Conservation (phyloP, 2,888 invertebrate genomes). For the Pocota personata region DNA sequence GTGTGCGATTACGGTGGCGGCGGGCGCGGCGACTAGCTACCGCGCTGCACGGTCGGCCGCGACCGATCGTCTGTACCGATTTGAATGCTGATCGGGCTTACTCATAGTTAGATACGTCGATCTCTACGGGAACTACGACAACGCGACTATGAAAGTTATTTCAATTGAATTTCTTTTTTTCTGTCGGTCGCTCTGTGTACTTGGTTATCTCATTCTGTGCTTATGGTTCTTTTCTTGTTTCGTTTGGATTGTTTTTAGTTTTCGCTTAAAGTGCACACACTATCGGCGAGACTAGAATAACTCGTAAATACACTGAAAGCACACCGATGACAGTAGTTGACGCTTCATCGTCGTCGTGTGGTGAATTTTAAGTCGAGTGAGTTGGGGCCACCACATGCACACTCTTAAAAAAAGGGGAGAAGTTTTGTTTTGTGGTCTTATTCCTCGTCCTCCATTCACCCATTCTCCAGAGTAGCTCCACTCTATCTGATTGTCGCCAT, state of each 20-base stretch:
- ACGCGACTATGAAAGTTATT: slow-evolving; percentile 56
- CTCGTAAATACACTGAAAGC: slow-evolving; percentile 32
- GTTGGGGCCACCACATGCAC: neutral
- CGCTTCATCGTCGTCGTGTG: slow-evolving; percentile 15
- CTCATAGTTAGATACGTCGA: slow-evolving; percentile 66
- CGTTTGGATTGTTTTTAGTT: slow-evolving; percentile 55
- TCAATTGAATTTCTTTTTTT: slow-evolving; percentile 48
- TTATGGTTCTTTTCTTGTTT: slow-evolving; percentile 48
- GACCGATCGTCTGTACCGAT: slow-evolving; percentile 69
- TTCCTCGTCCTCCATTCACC: neutral
- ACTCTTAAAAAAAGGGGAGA: slow-evolving; percentile 5
- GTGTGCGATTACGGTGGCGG: slow-evolving; percentile 7
- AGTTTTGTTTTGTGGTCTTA: neutral
- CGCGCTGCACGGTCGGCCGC: slow-evolving; percentile 51
- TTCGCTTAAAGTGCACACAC: slow-evolving; percentile 28
- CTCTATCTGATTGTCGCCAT: neutral
- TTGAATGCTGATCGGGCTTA: slow-evolving; percentile 70
- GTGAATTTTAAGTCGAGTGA: slow-evolving; percentile 49
- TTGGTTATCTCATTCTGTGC: slow-evolving; percentile 55
- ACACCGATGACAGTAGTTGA: slow-evolving; percentile 13
- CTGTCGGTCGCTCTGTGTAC: neutral
- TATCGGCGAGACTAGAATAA: slow-evolving; percentile 52
- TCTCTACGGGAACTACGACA: slow-evolving; percentile 29
- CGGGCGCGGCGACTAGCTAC: slow-evolving; percentile 24
- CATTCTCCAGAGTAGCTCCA: neutral